These are phyloP conservation scores for Chorisops tibialis DNA, from an alignment of 2,888 invertebrate genomes.

Conservation along the genomic window DNA sequence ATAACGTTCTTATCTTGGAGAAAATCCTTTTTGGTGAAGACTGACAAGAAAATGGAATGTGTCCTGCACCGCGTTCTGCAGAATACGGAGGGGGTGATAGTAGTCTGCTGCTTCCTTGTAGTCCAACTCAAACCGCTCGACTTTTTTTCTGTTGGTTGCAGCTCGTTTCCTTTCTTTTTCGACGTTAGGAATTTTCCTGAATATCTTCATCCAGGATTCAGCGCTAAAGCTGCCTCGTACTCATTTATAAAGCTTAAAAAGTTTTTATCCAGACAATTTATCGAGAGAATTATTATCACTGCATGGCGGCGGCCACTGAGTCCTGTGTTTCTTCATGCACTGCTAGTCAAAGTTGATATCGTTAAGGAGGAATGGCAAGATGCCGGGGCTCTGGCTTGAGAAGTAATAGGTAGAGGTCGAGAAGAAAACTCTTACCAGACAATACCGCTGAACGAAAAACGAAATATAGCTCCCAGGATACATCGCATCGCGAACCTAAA, in stretches of 20 bases:
- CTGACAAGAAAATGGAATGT: not conserved
- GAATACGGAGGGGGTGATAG: too few relatives aligned
- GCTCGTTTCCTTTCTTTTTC: not conserved
- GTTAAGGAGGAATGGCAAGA: too few relatives aligned
- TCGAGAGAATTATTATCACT: slow-evolving; percentile 4
- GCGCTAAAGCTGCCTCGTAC: not conserved
- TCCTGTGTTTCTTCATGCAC: not conserved
- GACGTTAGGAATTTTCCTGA: not conserved
- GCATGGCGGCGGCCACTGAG: not conserved
- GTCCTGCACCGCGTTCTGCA: not conserved
- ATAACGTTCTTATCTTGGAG: not conserved
- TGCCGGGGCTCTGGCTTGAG: too few relatives aligned
- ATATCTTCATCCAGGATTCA: not conserved
- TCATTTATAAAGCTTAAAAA: slow-evolving; percentile 20
- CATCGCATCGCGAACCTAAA: too few relatives aligned
- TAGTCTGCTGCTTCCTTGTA: too few relatives aligned
- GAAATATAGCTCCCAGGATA: too few relatives aligned
- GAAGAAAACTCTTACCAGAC: too few relatives aligned
- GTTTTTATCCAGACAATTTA: slow-evolving; percentile 11
- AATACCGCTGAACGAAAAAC: too few relatives aligned
- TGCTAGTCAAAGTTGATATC: too few relatives aligned
- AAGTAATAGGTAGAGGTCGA: too few relatives aligned
- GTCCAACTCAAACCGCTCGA: too few relatives aligned
- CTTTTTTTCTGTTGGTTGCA: too few relatives aligned
- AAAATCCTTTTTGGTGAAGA: not conserved